phyloP scores from a whole-genome alignment of 2,113 vertebrate species.

The Gambusia holbrooki region DNA sequence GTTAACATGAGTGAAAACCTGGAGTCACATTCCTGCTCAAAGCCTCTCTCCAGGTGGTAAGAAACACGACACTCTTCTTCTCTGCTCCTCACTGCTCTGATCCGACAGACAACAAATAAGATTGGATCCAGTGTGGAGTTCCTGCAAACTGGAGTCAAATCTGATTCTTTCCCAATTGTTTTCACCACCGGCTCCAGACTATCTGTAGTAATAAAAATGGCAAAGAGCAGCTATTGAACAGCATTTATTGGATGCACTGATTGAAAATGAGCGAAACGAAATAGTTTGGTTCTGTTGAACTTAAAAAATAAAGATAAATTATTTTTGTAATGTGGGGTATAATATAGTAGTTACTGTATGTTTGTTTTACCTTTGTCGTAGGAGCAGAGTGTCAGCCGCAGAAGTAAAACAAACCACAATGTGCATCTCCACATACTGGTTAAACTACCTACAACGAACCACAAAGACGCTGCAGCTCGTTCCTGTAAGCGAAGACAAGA shows the following conservation, averaged over 20 bases:
- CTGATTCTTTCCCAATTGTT: not conserved
- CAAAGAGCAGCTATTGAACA: not conserved
- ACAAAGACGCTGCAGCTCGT: not conserved
- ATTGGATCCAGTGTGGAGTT: rapidly evolving
- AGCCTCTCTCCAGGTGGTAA: not conserved
- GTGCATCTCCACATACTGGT: constrained; percentile 14
- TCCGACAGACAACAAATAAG: not conserved
- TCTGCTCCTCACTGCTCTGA: not conserved
- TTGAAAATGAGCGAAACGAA: not conserved
- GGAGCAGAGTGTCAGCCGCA: not conserved
- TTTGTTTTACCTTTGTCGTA: constrained; percentile 4
- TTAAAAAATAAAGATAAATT: too few relatives aligned
- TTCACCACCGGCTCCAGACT: not conserved
- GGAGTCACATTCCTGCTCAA: constrained; percentile 7
- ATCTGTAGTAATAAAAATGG: not conserved
- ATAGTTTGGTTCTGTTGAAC: not conserved
- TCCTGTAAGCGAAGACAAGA: not conserved
- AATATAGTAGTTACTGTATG: too few relatives aligned
- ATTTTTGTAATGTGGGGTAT: too few relatives aligned
- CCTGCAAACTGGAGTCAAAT: constrained; percentile 17
- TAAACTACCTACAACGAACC: not conserved
- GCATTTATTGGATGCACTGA: not conserved
- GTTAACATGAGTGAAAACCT: constrained; percentile 7
- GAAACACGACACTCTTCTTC: not conserved
- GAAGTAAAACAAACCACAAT: constrained; percentile 17